phyloP scores from a whole-genome alignment of 2,888 invertebrate species.

The Tholera decimalis region DNA sequence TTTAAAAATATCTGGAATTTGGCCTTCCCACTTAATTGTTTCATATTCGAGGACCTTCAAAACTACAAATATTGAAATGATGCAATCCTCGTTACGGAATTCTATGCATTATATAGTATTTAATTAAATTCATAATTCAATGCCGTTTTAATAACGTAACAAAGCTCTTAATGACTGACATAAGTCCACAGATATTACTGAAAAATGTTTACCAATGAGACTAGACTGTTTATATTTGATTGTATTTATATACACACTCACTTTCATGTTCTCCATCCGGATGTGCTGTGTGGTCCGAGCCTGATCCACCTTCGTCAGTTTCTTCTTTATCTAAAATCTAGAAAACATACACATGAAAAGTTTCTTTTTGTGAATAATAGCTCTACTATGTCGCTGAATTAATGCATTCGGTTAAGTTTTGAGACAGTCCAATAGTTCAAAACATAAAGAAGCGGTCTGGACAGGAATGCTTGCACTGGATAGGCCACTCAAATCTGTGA shows the following conservation, averaged over 20 bases:
- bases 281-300: slow-evolving; percentile 85
- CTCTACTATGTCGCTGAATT: neutral
- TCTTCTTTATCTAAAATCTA: slow-evolving; percentile 86
- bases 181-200: slow-evolving; percentile 14
- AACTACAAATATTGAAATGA: neutral
- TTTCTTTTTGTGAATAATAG: too few relatives aligned
- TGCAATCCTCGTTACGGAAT: neutral
- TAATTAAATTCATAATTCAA: neutral
- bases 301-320: slow-evolving; percentile 86
- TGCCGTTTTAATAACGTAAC: neutral
- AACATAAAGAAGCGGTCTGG: too few relatives aligned
- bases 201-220: neutral
- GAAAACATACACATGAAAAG: neutral
- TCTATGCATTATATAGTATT: neutral
- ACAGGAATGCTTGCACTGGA: too few relatives aligned
- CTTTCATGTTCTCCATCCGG: slow-evolving; percentile 88
- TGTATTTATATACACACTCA: slow-evolving; percentile 68
- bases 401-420: neutral
- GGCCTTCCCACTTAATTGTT: too few relatives aligned
- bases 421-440: neutral
- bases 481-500: too few relatives aligned
- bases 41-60: neutral
- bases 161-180: neutral
- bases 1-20: slow-evolving; percentile 9
- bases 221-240: too few relatives aligned